These are phyloP conservation scores for Momotus momota DNA, from an alignment of 2,797 vertebrate genomes.

Conservation along the genomic window DNA sequence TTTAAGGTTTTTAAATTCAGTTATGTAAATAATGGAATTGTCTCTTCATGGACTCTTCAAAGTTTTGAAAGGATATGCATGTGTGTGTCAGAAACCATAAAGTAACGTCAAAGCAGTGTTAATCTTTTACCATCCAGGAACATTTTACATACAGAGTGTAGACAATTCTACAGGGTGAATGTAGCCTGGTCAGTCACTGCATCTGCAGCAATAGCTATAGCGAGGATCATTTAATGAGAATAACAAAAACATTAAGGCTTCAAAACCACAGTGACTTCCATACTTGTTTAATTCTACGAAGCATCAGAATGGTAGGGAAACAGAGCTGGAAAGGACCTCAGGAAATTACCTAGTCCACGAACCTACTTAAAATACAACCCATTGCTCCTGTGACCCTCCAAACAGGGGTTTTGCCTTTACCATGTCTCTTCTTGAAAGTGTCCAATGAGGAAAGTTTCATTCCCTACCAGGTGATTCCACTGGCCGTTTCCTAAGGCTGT, in stretches of 20 bases:
- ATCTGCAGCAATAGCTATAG: not conserved
- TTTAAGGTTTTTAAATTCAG: conserved; percentile 16
- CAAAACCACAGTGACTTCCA: not conserved
- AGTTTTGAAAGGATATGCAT: conserved; percentile 32
- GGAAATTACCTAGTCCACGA: not conserved
- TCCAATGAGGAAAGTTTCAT: not conserved
- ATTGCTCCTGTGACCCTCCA: not conserved
- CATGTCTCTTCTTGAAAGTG: not conserved
- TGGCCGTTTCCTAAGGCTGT: not conserved
- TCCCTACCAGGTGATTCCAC: not conserved
- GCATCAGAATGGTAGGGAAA: not conserved
- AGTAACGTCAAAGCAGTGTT: conserved; percentile 11
- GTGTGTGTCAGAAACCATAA: not conserved
- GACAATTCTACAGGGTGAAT: not conserved
- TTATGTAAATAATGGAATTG: conserved; percentile 36
- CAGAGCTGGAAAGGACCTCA: not conserved
- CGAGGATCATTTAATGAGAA: not conserved
- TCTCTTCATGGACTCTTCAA: not conserved
- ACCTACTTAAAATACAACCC: not conserved
- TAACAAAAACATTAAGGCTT: not conserved
- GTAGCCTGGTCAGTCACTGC: not conserved
- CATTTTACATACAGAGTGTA: not conserved
- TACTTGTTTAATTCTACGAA: not conserved
- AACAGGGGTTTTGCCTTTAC: not conserved
- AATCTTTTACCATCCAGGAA: not conserved